Evolutionary conservation across 2,888 invertebrate genomes (phyloP).

Genomic region (Amorpha juglandis): DNA sequence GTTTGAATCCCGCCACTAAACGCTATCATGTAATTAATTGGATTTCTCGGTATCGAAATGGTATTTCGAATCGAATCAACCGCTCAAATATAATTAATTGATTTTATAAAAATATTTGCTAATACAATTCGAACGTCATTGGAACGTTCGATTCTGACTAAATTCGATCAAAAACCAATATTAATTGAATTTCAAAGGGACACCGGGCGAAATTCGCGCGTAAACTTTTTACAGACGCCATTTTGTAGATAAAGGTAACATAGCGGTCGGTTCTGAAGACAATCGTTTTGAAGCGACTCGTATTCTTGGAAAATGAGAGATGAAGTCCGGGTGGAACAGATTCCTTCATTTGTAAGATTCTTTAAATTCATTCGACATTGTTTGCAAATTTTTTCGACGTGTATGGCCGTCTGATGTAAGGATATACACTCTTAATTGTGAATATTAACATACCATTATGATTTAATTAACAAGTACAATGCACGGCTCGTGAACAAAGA

Average conservation of each 20-base stretch:
- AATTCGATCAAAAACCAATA: slow-evolving; percentile 26
- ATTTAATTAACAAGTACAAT: slow-evolving; percentile 10
- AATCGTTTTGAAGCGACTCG: slow-evolving; percentile 47
- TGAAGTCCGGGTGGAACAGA: slow-evolving; percentile 5
- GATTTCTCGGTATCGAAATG: slow-evolving; percentile 13
- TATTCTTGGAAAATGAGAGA: slow-evolving; percentile 44
- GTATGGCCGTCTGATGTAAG: background rate
- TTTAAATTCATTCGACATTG: background rate
- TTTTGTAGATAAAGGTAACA: slow-evolving; percentile 48
- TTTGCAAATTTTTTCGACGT: background rate
- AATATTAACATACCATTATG: slow-evolving; percentile 11
- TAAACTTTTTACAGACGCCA: slow-evolving; percentile 50
- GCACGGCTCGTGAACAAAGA: background rate
- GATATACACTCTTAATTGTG: background rate
- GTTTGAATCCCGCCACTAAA: background rate
- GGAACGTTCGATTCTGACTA: background rate
- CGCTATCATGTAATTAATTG: background rate
- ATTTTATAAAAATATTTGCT: background rate
- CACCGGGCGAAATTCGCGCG: slow-evolving; percentile 36
- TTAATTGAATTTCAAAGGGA: slow-evolving; percentile 44
- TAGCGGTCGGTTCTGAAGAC: slow-evolving; percentile 50
- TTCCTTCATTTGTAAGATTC: slow-evolving; percentile 5
- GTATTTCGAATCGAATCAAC: background rate
- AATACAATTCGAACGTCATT: background rate
- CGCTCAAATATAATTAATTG: slow-evolving; percentile 4